These are phyloP conservation scores for Calyptomena viridis DNA, from an alignment of 2,113 vertebrate genomes.

Conservation along the genomic window DNA sequence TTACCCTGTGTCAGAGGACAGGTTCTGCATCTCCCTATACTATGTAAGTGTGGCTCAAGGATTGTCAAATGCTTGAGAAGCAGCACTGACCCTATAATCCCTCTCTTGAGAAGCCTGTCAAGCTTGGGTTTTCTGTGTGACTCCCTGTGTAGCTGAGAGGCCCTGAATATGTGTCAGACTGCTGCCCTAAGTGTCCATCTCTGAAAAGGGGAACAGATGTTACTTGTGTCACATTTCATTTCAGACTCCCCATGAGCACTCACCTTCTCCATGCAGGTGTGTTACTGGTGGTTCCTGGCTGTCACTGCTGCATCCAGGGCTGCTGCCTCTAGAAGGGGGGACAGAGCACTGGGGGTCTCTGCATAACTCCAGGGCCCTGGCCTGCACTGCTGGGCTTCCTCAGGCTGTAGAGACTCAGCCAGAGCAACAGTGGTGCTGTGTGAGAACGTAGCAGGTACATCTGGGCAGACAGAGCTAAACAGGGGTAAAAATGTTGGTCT, in stretches of 20 bases:
- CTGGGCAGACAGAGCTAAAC: neutral
- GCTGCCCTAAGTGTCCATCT: neutral
- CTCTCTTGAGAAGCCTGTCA: neutral
- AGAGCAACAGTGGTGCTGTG: neutral
- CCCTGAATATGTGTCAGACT: neutral
- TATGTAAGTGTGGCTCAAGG: neutral
- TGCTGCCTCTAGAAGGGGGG: neutral
- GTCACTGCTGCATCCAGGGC: neutral
- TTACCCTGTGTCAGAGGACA: neutral
- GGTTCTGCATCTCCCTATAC: neutral
- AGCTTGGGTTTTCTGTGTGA: neutral
- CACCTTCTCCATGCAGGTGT: neutral
- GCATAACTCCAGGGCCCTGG: neutral
- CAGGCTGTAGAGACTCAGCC: neutral
- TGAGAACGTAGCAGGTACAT: neutral
- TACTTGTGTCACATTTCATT: neutral
- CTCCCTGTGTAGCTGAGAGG: too few species aligned
- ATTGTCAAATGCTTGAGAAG: neutral
- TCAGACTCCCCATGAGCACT: neutral
- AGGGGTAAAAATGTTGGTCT: constrained; percentile 55
- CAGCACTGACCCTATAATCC: neutral
- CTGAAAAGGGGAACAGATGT: neutral
- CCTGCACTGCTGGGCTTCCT: neutral
- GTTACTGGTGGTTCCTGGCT: neutral
- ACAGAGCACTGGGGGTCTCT: neutral